Evolutionary conservation across 2,888 invertebrate species (phyloP).

Genomic region (Rhingia campestris): DNA sequence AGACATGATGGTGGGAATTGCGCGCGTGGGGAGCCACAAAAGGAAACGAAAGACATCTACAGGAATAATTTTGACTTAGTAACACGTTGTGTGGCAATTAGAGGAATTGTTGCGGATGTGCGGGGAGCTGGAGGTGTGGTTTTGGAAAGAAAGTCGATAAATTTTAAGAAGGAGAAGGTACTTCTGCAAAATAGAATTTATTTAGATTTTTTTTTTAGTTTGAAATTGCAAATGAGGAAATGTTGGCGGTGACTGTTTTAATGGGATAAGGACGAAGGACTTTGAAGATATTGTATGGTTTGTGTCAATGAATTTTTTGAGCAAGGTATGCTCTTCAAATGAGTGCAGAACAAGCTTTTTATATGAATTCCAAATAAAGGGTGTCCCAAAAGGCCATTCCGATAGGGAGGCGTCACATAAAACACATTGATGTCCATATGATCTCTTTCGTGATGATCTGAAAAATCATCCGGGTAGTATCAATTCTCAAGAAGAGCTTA

Average conservation of each 20-base stretch:
- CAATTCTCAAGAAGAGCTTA: no score
- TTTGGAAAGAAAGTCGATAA: neutral
- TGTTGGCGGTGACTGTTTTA: neutral
- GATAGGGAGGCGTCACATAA: no score
- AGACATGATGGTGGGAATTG: neutral
- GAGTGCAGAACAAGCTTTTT: no score
- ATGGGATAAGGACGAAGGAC: no score
- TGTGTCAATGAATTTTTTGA: no score
- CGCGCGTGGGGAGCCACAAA: neutral
- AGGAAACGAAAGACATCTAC: conserved; percentile 7
- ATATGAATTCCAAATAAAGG: no score
- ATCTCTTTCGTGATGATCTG: no score
- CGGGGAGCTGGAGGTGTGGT: neutral
- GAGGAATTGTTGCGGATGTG: neutral
- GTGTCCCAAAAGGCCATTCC: no score
- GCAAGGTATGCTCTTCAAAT: no score
- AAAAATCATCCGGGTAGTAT: no score
- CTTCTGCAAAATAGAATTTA: neutral
- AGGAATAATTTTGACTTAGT: conserved; percentile 22
- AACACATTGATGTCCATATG: no score
- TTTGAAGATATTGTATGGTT: no score
- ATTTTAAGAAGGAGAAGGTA: neutral
- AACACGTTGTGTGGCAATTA: conserved; percentile 46
- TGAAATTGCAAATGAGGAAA: neutral
- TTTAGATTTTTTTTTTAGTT: neutral